Evolutionary conservation across 2,797 vertebrate genomes (phyloP).

Genomic region (Columba guinea): DNA sequence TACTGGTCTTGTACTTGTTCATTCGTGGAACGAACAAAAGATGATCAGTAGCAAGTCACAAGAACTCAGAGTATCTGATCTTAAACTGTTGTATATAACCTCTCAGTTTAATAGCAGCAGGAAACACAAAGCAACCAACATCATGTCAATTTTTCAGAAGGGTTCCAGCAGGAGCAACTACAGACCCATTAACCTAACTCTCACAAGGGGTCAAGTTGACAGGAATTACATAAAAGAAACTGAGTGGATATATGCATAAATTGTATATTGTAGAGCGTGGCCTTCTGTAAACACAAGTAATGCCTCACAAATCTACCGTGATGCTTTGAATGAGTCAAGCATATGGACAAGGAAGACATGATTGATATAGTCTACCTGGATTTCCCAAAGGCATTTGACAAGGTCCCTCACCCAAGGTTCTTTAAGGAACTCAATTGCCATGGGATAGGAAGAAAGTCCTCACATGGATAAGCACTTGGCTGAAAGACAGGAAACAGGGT

Average conservation of each 20-base stretch:
- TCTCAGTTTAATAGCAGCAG: neutral
- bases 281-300: neutral
- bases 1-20: neutral
- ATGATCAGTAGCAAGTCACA: neutral
- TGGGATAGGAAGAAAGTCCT: slow-evolving; percentile 31
- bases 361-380: neutral
- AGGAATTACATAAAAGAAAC: neutral
- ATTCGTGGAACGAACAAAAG: neutral
- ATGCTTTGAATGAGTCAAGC: neutral
- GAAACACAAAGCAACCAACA: neutral
- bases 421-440: slow-evolving; percentile 41
- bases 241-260: neutral
- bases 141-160: neutral
- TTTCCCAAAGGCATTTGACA: slow-evolving; percentile 43
- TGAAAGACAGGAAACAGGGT: slow-evolving; percentile 42
- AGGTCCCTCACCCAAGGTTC: slow-evolving; percentile 34
- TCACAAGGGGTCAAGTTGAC: neutral
- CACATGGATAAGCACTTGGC: slow-evolving; percentile 21
- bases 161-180: neutral
- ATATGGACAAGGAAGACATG: neutral
- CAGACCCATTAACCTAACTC: neutral
- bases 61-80: neutral
- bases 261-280: rapidly evolving
- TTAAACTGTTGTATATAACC: neutral
- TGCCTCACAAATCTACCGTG: neutral